Evolutionary conservation across 2,888 invertebrate species (phyloP).

Genomic region (Drosophila tripunctata): DNA sequence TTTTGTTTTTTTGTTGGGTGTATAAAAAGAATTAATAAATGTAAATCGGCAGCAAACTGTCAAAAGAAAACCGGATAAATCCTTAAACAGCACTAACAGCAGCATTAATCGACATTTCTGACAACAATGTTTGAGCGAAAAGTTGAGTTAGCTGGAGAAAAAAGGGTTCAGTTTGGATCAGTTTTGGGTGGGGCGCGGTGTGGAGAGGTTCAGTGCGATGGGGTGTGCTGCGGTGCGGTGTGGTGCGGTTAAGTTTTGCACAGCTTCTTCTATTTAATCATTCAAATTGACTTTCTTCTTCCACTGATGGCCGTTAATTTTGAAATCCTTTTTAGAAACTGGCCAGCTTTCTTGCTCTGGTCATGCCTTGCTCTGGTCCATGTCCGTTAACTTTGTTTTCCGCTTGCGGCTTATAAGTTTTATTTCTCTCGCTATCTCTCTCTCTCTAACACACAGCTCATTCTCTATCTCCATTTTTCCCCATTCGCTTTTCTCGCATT

Average conservation of each 20-base stretch:
- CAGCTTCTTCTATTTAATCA: conserved; percentile 73
- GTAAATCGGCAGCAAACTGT: conserved; percentile 59
- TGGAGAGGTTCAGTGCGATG: too few species aligned
- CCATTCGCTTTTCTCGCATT: conserved; percentile 39
- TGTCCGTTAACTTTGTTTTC: conserved; percentile 58
- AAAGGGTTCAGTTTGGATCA: too few species aligned
- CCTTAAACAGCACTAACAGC: conserved; percentile 63
- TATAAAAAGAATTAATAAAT: conserved; percentile 58
- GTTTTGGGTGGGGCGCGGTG: too few species aligned
- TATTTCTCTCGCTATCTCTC: conserved; percentile 41
- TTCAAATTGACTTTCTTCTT: conserved; percentile 73
- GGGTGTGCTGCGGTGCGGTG: too few species aligned
- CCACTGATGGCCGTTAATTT: conserved; percentile 73
- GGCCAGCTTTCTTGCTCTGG: neutral
- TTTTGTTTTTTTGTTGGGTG: neutral
- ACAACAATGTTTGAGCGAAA: neutral
- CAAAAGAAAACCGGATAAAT: conserved; percentile 33
- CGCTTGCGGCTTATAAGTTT: conserved; percentile 75
- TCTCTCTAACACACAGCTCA: neutral
- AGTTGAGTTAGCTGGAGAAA: too few species aligned
- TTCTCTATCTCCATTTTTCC: neutral
- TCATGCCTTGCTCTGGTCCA: conserved; percentile 12
- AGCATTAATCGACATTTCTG: conserved; percentile 64
- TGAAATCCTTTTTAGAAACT: conserved; percentile 67
- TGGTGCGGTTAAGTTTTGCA: conserved; percentile 43